A percentile compares a stretch with the other conserved stretches of the same genome.
These are phyloP conservation scores for Phortica okadai DNA, from an alignment of 2,888 invertebrate species.

Conservation along the genomic window DNA sequence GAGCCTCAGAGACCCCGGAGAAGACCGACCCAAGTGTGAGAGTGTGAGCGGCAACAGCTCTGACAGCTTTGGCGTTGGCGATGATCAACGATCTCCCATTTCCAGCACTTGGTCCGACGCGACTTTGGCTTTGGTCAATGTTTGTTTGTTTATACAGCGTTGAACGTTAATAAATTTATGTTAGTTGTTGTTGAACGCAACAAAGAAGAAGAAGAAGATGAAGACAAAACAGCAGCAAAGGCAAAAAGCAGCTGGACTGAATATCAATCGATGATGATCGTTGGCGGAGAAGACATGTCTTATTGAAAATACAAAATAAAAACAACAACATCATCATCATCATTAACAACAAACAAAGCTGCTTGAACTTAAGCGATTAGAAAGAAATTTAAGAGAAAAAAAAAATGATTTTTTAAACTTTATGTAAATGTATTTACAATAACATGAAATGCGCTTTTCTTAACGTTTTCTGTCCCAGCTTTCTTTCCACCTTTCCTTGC, in stretches of 20 bases:
- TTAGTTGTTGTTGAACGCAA: conserved; percentile 50
- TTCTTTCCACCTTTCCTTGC: background rate
- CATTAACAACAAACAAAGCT: conserved; percentile 7
- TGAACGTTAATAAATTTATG: conserved; percentile 71
- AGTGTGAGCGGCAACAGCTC: conserved; percentile 32
- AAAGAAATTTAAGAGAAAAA: conserved; percentile 40
- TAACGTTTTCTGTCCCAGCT: background rate
- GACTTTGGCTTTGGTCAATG: conserved; percentile 47
- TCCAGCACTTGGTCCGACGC: conserved; percentile 16
- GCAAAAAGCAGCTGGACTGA: conserved; percentile 64
- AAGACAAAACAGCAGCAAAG: background rate
- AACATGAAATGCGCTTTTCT: background rate
- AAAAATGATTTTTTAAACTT: conserved; percentile 44
- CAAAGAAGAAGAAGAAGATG: background rate
- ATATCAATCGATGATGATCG: conserved; percentile 61
- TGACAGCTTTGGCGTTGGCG: conserved; percentile 66
- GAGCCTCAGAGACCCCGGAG: conserved; percentile 24
- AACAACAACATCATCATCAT: background rate
- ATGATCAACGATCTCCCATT: conserved; percentile 62
- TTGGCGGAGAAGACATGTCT: background rate
- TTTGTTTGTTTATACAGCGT: conserved; percentile 69
- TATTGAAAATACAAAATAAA: background rate
- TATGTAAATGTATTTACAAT: conserved; percentile 16
- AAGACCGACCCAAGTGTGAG: background rate
- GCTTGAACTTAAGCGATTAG: conserved; percentile 46